A percentile compares a stretch with the other conserved stretches of the same genome.
phyloP scores from a whole-genome alignment of 2,797 vertebrate species.

The Vespertilio murinus region DNA sequence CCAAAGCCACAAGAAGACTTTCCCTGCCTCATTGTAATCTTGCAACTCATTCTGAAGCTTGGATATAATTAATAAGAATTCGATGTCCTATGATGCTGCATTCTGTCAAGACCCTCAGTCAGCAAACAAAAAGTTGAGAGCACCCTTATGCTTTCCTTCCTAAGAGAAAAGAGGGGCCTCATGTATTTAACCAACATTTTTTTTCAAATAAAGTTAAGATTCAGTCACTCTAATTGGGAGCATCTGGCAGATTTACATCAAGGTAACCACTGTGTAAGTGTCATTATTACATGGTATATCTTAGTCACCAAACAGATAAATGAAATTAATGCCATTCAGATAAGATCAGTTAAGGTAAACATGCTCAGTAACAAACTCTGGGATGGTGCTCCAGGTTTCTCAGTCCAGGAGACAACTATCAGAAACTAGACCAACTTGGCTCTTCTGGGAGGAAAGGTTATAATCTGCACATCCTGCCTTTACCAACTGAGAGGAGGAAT shows the following conservation, averaged over 20 bases:
- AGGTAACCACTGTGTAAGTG: background rate
- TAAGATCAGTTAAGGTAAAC: background rate
- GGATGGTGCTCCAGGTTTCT: background rate
- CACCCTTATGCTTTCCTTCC: background rate
- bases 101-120: background rate
- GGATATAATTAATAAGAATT: background rate
- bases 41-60: background rate
- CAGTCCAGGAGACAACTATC: background rate
- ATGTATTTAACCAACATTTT: background rate
- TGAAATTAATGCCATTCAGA: background rate
- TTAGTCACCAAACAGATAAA: conserved; percentile 14
- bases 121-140: background rate
- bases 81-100: background rate
- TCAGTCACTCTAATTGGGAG: conserved; percentile 20
- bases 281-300: background rate
- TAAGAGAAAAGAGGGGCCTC: background rate
- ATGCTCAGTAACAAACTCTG: background rate
- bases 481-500: no score
- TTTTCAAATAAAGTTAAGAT: background rate
- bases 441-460: background rate
- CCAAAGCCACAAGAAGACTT: background rate
- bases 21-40: background rate
- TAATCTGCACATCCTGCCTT: no score
- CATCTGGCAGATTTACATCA: background rate
- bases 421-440: background rate